Evolutionary conservation across 2,113 vertebrate genomes (phyloP).

Genomic region (Laticauda laticaudata): DNA sequence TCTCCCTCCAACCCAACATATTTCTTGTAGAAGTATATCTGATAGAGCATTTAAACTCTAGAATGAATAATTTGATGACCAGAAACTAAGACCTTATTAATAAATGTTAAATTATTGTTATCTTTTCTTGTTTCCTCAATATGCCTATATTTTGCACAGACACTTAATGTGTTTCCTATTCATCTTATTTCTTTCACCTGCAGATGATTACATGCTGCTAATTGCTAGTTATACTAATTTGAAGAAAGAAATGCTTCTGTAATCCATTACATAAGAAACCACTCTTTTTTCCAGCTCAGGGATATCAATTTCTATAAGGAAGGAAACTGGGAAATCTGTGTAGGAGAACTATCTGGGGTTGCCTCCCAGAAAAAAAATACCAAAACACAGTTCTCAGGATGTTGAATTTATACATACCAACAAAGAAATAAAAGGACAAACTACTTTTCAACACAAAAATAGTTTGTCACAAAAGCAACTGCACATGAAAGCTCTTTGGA

Average conservation of each 20-base stretch:
- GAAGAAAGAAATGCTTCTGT: background rate
- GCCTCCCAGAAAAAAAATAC: background rate
- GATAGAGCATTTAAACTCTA: background rate
- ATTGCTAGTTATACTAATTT: background rate
- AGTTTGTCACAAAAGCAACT: too few species aligned
- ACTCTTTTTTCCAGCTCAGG: background rate
- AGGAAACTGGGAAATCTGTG: background rate
- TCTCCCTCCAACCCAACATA: background rate
- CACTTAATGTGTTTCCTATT: constrained; percentile 18
- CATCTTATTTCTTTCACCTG: constrained; percentile 17
- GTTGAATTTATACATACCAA: too few species aligned
- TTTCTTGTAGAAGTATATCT: background rate
- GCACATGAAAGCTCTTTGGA: too few species aligned
- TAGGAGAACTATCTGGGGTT: background rate
- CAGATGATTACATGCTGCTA: constrained; percentile 16
- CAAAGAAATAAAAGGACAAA: too few species aligned
- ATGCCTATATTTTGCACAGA: background rate
- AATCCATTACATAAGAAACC: background rate
- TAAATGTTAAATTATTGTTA: background rate
- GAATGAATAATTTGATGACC: constrained; percentile 17
- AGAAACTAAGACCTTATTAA: background rate
- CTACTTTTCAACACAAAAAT: too few species aligned
- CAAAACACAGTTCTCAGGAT: background rate
- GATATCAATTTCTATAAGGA: background rate
- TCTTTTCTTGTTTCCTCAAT: background rate